Conservation (phyloP, 1,140 invertebrate species). For the Panulirus ornatus region DNA sequence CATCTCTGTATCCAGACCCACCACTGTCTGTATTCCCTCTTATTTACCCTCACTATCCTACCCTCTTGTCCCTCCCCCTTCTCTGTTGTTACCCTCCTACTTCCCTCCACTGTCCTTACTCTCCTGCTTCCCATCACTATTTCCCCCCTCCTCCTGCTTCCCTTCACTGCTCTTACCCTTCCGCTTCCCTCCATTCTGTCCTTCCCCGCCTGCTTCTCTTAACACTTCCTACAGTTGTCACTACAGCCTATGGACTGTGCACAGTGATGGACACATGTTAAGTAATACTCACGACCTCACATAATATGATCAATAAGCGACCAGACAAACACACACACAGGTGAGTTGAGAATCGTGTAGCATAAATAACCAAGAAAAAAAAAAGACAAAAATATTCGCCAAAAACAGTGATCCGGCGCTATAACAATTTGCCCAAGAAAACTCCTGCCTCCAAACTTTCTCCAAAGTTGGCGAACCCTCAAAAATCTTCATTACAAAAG, state of each 20-base stretch:
- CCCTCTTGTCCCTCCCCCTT: not conserved
- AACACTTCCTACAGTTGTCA: no score
- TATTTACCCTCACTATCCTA: not conserved
- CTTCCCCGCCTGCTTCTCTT: no score
- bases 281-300: not conserved
- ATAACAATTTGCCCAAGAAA: constrained; percentile 35
- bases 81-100: not conserved
- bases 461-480: constrained; percentile 11
- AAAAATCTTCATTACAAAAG: constrained; percentile 67
- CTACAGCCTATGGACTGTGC: no score
- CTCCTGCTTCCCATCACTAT: not conserved
- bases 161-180: not conserved
- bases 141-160: not conserved
- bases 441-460: constrained; percentile 35
- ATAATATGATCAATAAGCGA: no score
- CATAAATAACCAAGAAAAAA: not conserved
- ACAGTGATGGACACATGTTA: no score
- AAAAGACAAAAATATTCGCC: not conserved
- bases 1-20: not conserved
- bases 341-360: not conserved
- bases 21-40: not conserved
- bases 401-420: not conserved
- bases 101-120: not conserved
- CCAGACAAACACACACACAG: no score
- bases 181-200: no score